Evolutionary conservation across 2,113 vertebrate species (phyloP), one percentile per base, ranked within the genome.

Genomic region (Apteryx owenii): DNA sequence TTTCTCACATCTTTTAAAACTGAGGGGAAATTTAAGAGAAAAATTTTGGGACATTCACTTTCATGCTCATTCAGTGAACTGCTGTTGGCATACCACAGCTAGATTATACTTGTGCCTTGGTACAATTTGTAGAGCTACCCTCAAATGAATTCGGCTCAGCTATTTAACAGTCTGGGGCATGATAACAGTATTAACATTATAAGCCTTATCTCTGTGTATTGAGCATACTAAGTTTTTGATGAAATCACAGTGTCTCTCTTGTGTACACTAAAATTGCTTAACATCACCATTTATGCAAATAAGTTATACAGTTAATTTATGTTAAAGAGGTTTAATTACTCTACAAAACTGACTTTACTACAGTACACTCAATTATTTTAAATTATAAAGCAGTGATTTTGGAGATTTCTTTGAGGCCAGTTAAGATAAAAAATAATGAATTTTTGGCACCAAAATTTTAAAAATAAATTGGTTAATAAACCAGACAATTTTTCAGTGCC

Each of bases 311-410:
- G 80, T 95, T 97, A 97, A 95, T 96, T 93, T 97, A 88, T 95
- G 91, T 96, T 98, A 94, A 97, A 87, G 91, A 90, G 53, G 26
- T 95, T 97, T 97, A 97, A 97, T 98, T 98, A 90, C 40, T 89
- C 51, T 80, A 28, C 29, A 92, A 84, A 97, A 95, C 16, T 91
- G 66, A 87, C 71, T 96, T 96, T 36, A 38, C 16, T 89, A 42
- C 3, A 88, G 38, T 48, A 86, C 75, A 66, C 18, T 23, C 48
- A 95, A 76, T 81, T 94, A 96, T 88, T 97, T 94, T 94, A 92
- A 96, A 95, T 97, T 96, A 92, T 58, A 70, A 97, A 93, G 21
- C 29, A 93, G 51, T 78, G 64, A 72, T 68, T 96, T 94, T 88
- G 4, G 50, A 81, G 70, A 81, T 83, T 92, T 92, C 29, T 95